Conservation (phyloP, 2,888 invertebrate species). For the Drosophila infuscata region DNA sequence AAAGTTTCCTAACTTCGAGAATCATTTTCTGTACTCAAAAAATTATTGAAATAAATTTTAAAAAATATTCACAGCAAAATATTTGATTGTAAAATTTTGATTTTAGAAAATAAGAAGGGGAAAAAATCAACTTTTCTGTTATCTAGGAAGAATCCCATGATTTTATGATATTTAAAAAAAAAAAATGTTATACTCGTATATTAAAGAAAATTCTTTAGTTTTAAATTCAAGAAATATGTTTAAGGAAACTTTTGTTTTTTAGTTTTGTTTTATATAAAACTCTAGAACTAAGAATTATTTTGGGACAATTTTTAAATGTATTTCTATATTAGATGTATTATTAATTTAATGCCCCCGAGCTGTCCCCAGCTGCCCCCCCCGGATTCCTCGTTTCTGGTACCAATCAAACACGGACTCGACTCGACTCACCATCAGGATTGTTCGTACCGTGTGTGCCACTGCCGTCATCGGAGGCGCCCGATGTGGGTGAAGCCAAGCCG, state of each 20-base stretch:
- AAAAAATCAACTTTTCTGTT: not conserved
- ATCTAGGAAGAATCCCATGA: accelerated
- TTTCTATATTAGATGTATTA: not conserved
- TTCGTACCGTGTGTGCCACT: slow-evolving; percentile 93
- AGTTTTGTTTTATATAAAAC: not conserved
- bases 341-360: not conserved
- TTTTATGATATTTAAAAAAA: not conserved
- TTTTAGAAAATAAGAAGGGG: not conserved
- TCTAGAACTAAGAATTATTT: not conserved
- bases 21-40: not conserved
- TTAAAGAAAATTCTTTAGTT: no score
- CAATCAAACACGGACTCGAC: slow-evolving; percentile 63
- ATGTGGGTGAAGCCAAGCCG: slow-evolving; percentile 85
- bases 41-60: no score
- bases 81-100: no score
- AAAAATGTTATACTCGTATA: not conserved
- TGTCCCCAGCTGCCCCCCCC: not conserved
- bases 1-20: not conserved
- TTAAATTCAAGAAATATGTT: not conserved
- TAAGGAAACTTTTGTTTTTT: no score
- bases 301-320: accelerated
- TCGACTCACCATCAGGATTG: slow-evolving; percentile 93
- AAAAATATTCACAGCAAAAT: no score
- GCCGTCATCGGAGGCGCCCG: slow-evolving; percentile 88
- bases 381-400: slow-evolving; percentile 1